Conservation (phyloP, 2,113 vertebrate species). For the Eleginops maclovinus region DNA sequence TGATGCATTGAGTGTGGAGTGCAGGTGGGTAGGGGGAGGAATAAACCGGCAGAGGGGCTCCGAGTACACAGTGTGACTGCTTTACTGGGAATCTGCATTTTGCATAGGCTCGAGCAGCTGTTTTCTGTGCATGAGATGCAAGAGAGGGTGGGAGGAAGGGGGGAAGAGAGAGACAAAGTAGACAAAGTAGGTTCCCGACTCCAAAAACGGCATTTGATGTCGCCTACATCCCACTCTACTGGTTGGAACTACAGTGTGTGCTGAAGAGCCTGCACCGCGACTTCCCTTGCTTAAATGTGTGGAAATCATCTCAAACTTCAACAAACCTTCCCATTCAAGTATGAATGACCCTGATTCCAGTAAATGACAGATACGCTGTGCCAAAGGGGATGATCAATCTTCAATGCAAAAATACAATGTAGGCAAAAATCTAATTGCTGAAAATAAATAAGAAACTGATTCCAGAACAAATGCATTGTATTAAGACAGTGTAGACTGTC, state of each 20-base stretch:
- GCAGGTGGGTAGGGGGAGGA: slow-evolving; percentile 67
- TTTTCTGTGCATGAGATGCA: slow-evolving; percentile 48
- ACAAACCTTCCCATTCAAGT: slow-evolving; percentile 17
- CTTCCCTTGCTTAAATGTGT: slow-evolving; percentile 1
- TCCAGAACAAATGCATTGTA: neutral
- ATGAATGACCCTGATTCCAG: neutral
- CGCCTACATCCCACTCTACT: slow-evolving; percentile 8
- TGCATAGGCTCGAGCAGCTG: slow-evolving; percentile 60
- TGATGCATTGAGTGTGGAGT: slow-evolving; percentile 59
- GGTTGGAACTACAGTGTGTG: neutral
- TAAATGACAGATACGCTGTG: slow-evolving; percentile 13
- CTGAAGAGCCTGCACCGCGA: neutral
- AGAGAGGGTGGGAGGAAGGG: slow-evolving; percentile 31
- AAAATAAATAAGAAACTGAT: neutral
- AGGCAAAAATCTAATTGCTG: neutral
- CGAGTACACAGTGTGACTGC: slow-evolving; percentile 57
- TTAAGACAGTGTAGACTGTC: neutral
- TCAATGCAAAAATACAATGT: neutral
- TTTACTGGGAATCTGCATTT: slow-evolving; percentile 57
- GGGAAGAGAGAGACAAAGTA: slow-evolving; percentile 9
- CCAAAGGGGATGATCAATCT: slow-evolving; percentile 2
- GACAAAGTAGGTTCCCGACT: slow-evolving; percentile 17
- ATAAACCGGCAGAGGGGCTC: slow-evolving; percentile 56
- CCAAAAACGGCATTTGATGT: slow-evolving; percentile 25
- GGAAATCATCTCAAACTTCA: slow-evolving; percentile 13